phyloP scores from a whole-genome alignment of 1,140 invertebrate genomes.

The Eupeodes corollae region DNA sequence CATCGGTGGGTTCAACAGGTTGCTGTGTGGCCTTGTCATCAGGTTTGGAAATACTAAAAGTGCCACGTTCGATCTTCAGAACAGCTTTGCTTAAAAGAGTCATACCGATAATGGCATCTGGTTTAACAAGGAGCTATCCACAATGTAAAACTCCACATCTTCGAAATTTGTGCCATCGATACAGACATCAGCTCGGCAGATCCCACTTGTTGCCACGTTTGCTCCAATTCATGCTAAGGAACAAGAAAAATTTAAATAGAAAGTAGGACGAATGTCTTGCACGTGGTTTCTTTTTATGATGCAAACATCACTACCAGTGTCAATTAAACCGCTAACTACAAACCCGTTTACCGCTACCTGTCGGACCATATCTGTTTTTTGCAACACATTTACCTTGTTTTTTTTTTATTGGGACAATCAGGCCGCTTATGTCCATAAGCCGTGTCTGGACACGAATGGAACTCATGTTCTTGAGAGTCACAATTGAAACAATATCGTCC shows the following conservation, averaged over 20 bases:
- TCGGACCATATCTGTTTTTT: too few relatives aligned
- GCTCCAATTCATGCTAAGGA: neutral
- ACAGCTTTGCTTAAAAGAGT: neutral
- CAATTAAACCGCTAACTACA: neutral
- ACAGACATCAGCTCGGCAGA: neutral
- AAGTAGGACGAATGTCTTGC: neutral
- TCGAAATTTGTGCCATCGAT: neutral
- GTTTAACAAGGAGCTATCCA: neutral
- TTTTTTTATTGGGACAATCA: neutral
- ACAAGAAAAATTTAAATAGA: neutral
- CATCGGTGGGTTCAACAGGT: neutral
- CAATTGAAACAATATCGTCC: conserved; percentile 12
- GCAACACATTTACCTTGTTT: too few relatives aligned
- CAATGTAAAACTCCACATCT: neutral
- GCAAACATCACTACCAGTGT: neutral
- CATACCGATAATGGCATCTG: neutral
- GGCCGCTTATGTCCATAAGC: conserved; percentile 5
- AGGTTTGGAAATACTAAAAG: neutral
- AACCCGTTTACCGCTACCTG: neutral
- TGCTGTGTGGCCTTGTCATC: too few relatives aligned
- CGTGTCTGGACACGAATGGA: neutral
- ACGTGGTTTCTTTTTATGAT: neutral
- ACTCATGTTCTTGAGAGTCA: conserved; percentile 8
- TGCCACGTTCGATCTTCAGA: neutral
- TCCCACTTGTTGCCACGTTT: neutral